Percentiles rank a stretch among this genome's conserved stretches.
Conservation (phyloP, 2,113 vertebrate species). For the Oceanites oceanicus region DNA sequence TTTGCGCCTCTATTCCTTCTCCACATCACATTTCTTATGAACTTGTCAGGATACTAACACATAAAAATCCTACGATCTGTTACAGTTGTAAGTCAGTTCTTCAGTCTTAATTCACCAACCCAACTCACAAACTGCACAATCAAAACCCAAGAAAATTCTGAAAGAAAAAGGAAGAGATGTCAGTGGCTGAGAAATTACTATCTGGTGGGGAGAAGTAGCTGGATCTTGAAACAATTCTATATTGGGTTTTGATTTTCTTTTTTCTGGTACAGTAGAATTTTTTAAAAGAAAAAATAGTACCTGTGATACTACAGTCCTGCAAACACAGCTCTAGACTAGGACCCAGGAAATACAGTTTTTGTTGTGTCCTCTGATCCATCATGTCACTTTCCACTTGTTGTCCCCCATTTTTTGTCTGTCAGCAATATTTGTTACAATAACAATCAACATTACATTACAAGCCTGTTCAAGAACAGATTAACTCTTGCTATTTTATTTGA, state of each 20-base stretch:
- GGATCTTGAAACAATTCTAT: neutral
- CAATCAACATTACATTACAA: neutral
- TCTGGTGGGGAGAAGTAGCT: neutral
- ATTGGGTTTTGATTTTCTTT: neutral
- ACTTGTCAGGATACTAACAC: neutral
- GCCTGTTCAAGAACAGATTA: neutral
- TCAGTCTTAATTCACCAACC: neutral
- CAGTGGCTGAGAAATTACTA: neutral
- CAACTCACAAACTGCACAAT: neutral
- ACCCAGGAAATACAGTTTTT: neutral
- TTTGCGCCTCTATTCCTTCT: neutral
- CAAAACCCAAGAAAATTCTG: neutral
- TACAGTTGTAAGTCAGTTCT: neutral
- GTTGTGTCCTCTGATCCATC: neutral
- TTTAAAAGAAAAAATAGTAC: neutral
- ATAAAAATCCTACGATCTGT: neutral
- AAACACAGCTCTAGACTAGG: neutral
- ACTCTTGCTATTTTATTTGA: neutral
- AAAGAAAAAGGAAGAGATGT: neutral
- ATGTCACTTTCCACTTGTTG: neutral
- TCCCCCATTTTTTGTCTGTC: neutral
- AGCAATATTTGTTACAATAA: neutral
- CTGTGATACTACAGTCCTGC: neutral
- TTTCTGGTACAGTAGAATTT: neutral
- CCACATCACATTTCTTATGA: neutral